Conservation (phyloP, 2,113 vertebrate genomes). For the Carassius gibelio region DNA sequence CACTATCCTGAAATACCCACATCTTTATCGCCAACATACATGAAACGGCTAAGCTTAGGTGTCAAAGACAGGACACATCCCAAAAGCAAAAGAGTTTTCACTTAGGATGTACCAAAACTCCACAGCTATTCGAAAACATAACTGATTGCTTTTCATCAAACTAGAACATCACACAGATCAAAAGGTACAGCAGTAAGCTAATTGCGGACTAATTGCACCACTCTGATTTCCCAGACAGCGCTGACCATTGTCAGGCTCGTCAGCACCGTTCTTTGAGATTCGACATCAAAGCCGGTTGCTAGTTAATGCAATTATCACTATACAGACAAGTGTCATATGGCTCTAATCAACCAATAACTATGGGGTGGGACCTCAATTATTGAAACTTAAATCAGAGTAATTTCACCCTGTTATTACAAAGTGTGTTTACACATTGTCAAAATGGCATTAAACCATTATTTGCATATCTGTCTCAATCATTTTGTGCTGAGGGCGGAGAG, state of each 20-base stretch:
- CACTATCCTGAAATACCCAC: constrained; percentile 7
- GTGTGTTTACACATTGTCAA: constrained; percentile 16
- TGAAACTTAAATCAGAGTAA: not conserved
- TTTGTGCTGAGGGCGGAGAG: constrained; percentile 1
- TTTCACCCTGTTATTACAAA: not conserved
- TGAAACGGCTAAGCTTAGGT: constrained; percentile 25
- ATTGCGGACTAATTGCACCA: constrained; percentile 24
- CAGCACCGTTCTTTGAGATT: constrained; percentile 21
- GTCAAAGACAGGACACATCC: not conserved
- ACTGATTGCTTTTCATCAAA: constrained; percentile 48
- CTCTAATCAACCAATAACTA: constrained; percentile 31
- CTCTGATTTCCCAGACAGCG: constrained; percentile 27
- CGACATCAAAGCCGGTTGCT: constrained; percentile 12
- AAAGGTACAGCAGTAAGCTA: constrained; percentile 21
- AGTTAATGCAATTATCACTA: constrained; percentile 34
- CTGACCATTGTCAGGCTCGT: constrained; percentile 19
- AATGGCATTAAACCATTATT: constrained; percentile 22
- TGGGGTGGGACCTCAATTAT: constrained; percentile 32
- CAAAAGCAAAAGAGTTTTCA: not conserved
- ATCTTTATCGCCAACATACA: not conserved
- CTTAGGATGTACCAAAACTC: not conserved
- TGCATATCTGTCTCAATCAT: not conserved
- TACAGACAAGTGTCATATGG: constrained; percentile 1
- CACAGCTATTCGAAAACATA: not conserved
- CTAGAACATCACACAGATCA: constrained; percentile 47